phyloP scores from a whole-genome alignment of 2,113 vertebrate genomes.

The Talpa occidentalis region DNA sequence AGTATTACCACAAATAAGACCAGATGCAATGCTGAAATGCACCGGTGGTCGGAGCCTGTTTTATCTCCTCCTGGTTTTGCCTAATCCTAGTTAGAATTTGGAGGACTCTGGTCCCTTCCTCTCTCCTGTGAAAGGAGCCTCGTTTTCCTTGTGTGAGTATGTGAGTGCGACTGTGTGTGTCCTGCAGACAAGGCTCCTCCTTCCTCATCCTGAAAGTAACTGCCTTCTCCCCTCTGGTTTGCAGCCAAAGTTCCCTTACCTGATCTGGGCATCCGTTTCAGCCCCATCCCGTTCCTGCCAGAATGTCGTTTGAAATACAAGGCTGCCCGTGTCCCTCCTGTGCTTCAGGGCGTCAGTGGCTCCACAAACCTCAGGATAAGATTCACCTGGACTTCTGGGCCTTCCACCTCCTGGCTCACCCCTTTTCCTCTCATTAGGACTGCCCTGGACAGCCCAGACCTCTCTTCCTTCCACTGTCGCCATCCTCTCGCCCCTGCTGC shows the following conservation, averaged over 20 bases:
- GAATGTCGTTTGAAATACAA: neutral
- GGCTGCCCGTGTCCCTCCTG: neutral
- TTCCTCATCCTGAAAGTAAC: accelerated
- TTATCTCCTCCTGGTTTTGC: too few species aligned
- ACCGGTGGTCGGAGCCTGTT: neutral
- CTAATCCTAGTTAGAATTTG: neutral
- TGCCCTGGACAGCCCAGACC: neutral
- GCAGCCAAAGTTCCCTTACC: neutral
- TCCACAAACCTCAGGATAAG: neutral
- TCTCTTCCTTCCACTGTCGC: neutral
- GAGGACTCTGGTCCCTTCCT: neutral
- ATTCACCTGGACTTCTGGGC: neutral
- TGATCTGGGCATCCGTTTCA: neutral
- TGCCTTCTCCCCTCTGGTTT: neutral
- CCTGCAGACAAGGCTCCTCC: neutral
- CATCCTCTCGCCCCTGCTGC: neutral
- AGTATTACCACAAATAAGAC: neutral
- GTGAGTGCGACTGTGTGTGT: neutral
- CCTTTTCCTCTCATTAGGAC: neutral
- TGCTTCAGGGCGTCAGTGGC: neutral
- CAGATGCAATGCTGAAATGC: neutral
- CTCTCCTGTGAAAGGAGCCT: neutral
- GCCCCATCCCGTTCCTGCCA: neutral
- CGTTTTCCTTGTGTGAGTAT: neutral
- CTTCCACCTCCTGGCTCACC: neutral